Evolutionary conservation across 92 coral and sea anemone species (phyloP).

Genomic region (Parazoanthus atlanticus): DNA sequence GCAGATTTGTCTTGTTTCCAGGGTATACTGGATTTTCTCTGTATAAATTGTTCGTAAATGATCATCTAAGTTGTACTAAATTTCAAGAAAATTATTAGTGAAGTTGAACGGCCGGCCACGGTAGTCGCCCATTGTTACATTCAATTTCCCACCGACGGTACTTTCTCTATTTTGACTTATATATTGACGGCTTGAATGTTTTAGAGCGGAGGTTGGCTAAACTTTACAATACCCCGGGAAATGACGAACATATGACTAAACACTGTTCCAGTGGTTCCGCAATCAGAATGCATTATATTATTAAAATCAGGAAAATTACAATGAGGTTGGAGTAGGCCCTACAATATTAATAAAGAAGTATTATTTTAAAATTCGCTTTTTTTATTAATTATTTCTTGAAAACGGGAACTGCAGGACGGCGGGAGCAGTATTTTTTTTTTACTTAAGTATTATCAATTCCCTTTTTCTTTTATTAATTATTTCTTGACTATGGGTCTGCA

Average conservation of each 20-base stretch:
- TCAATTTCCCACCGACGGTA: conserved; percentile 18
- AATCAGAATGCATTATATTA: not conserved
- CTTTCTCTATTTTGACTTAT: conserved; percentile 13
- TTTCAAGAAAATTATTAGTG: not conserved
- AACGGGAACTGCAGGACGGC: not conserved
- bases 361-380: too few relatives aligned
- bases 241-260: conserved; percentile 6
- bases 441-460: conserved; percentile 1
- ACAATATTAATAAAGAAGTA: conserved; percentile 5
- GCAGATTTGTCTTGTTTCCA: conserved; percentile 1
- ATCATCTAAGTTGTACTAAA: not conserved
- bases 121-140: conserved; percentile 9
- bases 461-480: conserved; percentile 6
- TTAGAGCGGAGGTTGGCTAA: conserved; percentile 6
- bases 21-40: not conserved
- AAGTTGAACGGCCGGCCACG: conserved; percentile 19
- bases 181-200: conserved; percentile 8
- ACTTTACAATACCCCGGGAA: conserved; percentile 6
- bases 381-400: not conserved
- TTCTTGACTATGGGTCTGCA: conserved; percentile 15
- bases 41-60: not conserved
- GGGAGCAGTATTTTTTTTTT: conserved; percentile 7
- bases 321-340: not conserved
- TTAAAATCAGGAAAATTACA: not conserved
- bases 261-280: conserved; percentile 23